Evolutionary conservation across 2,797 vertebrate species (phyloP).

Genomic region (Macropus fuliginosus): DNA sequence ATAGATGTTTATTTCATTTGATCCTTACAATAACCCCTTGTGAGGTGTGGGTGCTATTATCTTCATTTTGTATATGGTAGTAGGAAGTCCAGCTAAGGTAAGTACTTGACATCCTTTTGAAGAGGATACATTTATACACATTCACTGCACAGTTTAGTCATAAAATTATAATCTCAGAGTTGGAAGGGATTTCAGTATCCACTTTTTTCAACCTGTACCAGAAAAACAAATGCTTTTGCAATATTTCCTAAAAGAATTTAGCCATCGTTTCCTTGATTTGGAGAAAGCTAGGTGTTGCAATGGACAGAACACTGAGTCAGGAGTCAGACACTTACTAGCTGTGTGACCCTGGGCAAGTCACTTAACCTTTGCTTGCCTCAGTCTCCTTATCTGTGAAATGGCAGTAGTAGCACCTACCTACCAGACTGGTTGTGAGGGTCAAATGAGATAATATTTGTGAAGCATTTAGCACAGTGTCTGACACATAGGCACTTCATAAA

Average conservation of each 20-base stretch:
- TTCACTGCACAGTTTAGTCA: not conserved
- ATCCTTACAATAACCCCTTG: not conserved
- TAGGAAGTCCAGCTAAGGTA: not conserved
- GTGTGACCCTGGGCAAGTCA: not conserved
- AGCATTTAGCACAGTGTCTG: not conserved
- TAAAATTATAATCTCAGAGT: not conserved
- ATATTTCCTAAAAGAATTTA: not conserved
- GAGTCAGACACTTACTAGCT: not conserved
- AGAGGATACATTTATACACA: not conserved
- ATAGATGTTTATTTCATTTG: not conserved
- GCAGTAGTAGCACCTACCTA: not conserved
- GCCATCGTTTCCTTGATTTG: not conserved
- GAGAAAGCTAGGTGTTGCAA: not conserved
- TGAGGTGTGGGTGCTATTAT: not conserved
- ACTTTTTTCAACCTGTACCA: not conserved
- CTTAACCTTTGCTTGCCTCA: not conserved
- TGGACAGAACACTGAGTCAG: not conserved
- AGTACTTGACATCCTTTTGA: not conserved
- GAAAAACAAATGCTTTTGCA: not conserved
- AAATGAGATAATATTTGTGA: not conserved
- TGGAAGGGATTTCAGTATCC: not conserved
- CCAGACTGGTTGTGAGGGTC: not conserved
- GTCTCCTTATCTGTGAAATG: not conserved
- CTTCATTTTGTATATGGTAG: not conserved
- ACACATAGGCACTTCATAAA: not conserved